phyloP scores from a whole-genome alignment of 2,113 vertebrate genomes.

The Tylochromis polylepis region DNA sequence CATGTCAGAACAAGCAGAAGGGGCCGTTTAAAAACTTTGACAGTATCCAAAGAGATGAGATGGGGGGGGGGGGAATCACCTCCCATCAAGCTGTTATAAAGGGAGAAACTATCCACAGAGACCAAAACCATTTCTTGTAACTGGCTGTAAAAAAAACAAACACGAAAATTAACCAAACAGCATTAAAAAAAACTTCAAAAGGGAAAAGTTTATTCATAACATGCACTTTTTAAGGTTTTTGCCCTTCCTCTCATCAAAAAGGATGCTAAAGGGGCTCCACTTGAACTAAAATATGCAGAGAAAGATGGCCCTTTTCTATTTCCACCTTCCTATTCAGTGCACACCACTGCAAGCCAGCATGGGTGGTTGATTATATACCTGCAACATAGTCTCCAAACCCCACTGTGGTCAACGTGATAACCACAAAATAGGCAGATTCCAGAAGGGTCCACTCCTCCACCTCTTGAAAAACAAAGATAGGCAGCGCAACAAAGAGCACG shows the following conservation, averaged over 20 bases:
- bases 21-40: background rate
- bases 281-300: background rate
- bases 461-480: slow-evolving; percentile 79
- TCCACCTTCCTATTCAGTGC: background rate
- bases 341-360: background rate
- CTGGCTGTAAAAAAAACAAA: too few relatives aligned
- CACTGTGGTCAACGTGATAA: slow-evolving; percentile 88
- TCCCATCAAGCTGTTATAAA: background rate
- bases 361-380: slow-evolving; percentile 62
- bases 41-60: background rate
- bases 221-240: too few relatives aligned
- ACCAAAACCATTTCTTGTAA: background rate
- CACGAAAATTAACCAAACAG: too few relatives aligned
- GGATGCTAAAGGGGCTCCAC: background rate
- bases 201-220: too few relatives aligned
- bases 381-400: slow-evolving; percentile 91
- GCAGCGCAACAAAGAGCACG: slow-evolving; percentile 81
- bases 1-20: background rate
- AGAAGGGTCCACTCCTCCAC: slow-evolving; percentile 80
- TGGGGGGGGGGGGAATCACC: too few relatives aligned
- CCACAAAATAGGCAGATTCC: slow-evolving; percentile 85
- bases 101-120: background rate
- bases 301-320: background rate
- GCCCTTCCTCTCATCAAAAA: too few relatives aligned
- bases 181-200: too few relatives aligned